These are phyloP conservation scores for Amphimedon queenslandica DNA, from an alignment of 37 sponge, comb jelly and placozoan genomes.

Conservation along the genomic window DNA sequence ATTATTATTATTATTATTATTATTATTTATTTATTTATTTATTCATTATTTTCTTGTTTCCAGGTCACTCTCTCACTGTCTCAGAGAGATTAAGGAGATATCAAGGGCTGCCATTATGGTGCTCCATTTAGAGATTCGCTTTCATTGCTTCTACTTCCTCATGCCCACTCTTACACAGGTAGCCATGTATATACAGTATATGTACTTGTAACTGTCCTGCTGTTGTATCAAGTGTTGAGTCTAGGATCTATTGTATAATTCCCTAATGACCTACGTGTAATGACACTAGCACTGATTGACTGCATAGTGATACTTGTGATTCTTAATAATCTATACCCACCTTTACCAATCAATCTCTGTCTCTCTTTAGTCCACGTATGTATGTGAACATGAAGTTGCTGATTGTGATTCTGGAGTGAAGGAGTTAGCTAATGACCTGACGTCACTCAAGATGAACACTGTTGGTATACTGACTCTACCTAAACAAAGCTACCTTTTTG, in stretches of 20 bases:
- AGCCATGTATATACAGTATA: neutral
- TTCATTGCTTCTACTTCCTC: conserved; percentile 83
- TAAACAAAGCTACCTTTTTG: conserved; percentile 88
- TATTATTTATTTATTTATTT: neutral
- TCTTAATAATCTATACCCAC: neutral
- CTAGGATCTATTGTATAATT: too few species aligned
- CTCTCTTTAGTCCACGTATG: conserved; percentile 40
- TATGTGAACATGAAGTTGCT: conserved; percentile 15
- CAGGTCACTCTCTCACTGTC: conserved; percentile 38
- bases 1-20: neutral
- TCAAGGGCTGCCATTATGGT: conserved; percentile 53
- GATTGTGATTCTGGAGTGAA: conserved; percentile 46
- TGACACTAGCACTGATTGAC: neutral
- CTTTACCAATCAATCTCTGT: neutral
- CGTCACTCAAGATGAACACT: conserved; percentile 41
- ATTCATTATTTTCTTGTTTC: neutral
- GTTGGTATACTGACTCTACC: conserved; percentile 37
- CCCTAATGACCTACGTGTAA: too few species aligned
- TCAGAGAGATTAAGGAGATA: conserved; percentile 34
- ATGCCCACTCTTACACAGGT: conserved; percentile 62
- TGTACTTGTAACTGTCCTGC: neutral
- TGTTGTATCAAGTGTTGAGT: too few species aligned
- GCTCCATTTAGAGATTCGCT: conserved; percentile 84
- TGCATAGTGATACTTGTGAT: neutral
- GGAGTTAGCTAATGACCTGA: conserved; percentile 62